Conservation (phyloP, 2,888 invertebrate species). For the Linnaemya vulpina region DNA sequence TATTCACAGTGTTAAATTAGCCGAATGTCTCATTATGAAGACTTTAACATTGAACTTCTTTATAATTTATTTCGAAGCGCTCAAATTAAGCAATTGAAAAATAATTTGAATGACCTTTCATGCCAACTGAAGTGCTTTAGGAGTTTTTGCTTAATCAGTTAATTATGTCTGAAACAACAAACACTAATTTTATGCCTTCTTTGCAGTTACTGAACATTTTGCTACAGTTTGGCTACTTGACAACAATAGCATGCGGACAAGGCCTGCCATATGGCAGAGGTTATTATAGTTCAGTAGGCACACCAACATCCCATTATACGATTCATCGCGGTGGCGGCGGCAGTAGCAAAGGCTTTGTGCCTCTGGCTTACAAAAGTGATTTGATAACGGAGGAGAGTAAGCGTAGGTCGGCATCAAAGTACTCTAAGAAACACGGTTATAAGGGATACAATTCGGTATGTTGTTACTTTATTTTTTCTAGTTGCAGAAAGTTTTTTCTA, state of each 20-base stretch:
- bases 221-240: constrained; percentile 63
- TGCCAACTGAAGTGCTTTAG: neutral
- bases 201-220: constrained; percentile 74
- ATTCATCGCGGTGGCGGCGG: constrained; percentile 57
- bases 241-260: constrained; percentile 64
- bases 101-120: neutral
- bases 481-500: neutral
- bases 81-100: neutral
- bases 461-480: constrained; percentile 20
- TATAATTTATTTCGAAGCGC: neutral
- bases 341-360: constrained; percentile 63
- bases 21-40: constrained; percentile 13
- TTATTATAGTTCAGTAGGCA: constrained; percentile 75
- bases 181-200: neutral
- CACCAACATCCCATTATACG: constrained; percentile 74
- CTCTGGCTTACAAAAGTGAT: constrained; percentile 75
- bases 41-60: constrained; percentile 39
- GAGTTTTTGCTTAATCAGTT: neutral
- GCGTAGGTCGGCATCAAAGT: constrained; percentile 69
- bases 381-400: constrained; percentile 78
- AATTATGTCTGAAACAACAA: neutral
- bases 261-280: constrained; percentile 74
- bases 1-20: neutral
- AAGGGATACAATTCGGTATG: constrained; percentile 77
- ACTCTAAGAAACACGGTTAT: constrained; percentile 76